These are phyloP conservation scores for Diloba caeruleocephala DNA, from an alignment of 2,888 invertebrate genomes.

Conservation along the genomic window DNA sequence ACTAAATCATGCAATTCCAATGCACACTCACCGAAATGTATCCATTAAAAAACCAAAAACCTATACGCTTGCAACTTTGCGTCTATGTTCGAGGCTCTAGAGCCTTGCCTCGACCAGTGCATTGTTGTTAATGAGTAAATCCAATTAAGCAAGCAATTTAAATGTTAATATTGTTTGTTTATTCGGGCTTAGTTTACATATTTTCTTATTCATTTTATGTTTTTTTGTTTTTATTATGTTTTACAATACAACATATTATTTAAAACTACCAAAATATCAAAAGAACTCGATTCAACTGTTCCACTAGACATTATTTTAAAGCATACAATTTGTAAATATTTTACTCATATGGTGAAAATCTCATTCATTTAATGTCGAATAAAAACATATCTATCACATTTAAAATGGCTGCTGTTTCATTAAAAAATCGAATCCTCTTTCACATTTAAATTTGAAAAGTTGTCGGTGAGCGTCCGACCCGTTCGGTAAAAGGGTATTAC, in stretches of 20 bases:
- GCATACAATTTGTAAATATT: slow-evolving; percentile 27
- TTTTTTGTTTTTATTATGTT: too few relatives aligned
- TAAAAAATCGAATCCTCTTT: slow-evolving; percentile 74
- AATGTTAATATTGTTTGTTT: too few relatives aligned
- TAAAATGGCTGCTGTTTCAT: slow-evolving; percentile 57
- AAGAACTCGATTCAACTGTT: slow-evolving; percentile 10
- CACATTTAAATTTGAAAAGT: slow-evolving; percentile 85
- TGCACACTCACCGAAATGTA: too few relatives aligned
- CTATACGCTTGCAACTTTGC: too few relatives aligned
- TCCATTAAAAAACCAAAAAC: too few relatives aligned
- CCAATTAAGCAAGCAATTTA: too few relatives aligned
- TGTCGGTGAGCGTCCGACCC: slow-evolving; percentile 71
- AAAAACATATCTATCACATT: slow-evolving; percentile 52
- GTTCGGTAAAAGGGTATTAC: slow-evolving; percentile 86
- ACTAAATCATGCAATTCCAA: too few relatives aligned
- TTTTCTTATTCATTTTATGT: too few relatives aligned
- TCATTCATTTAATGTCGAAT: slow-evolving; percentile 43
- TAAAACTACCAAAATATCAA: slow-evolving; percentile 5
- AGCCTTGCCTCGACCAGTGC: too few relatives aligned
- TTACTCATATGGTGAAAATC: slow-evolving; percentile 37
- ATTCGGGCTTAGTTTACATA: too few relatives aligned
- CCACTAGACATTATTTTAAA: slow-evolving; percentile 27
- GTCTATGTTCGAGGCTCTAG: too few relatives aligned
- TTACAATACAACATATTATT: neutral
- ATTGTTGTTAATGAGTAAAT: too few relatives aligned